Conservation (phyloP, 2,797 vertebrate genomes). For the Distichodus sexfasciatus region DNA sequence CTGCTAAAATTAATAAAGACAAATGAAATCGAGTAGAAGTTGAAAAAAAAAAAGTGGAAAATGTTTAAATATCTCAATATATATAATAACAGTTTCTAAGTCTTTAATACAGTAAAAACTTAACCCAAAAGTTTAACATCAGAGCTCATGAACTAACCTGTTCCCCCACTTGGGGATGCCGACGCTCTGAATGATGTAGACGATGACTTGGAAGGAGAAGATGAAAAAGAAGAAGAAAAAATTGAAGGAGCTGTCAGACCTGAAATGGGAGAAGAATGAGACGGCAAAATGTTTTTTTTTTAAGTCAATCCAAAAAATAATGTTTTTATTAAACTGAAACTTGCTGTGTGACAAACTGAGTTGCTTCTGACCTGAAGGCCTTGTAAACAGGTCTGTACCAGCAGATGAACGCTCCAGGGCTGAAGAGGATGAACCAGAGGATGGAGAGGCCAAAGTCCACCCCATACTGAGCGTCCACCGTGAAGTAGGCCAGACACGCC, state of each 20-base stretch:
- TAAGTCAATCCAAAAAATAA: too few relatives aligned
- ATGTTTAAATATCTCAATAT: too few relatives aligned
- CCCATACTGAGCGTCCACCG: constrained; percentile 42
- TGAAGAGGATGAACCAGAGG: constrained; percentile 91
- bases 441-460: constrained; percentile 91
- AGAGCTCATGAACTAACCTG: constrained; percentile 78
- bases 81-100: too few relatives aligned
- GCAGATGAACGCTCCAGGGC: constrained; percentile 92
- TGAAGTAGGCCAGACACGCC: constrained; percentile 89
- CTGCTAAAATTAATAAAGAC: too few relatives aligned
- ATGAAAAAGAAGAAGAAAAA: constrained; percentile 98
- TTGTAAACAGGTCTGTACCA: constrained; percentile 98
- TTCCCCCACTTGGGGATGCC: constrained; percentile 90
- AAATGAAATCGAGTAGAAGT: too few relatives aligned
- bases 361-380: constrained; percentile 96
- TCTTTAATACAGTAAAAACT: too few relatives aligned
- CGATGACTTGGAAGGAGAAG: constrained; percentile 90
- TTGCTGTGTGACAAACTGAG: too few relatives aligned
- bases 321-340: too few relatives aligned
- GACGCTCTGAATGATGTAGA: constrained; percentile 89
- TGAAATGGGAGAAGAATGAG: constrained; percentile 54
- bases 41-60: too few relatives aligned
- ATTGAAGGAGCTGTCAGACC: constrained; percentile 97
- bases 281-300: background rate
- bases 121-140: background rate